phyloP scores from a whole-genome alignment of 2,797 vertebrate species.

The Octomys mimax region DNA sequence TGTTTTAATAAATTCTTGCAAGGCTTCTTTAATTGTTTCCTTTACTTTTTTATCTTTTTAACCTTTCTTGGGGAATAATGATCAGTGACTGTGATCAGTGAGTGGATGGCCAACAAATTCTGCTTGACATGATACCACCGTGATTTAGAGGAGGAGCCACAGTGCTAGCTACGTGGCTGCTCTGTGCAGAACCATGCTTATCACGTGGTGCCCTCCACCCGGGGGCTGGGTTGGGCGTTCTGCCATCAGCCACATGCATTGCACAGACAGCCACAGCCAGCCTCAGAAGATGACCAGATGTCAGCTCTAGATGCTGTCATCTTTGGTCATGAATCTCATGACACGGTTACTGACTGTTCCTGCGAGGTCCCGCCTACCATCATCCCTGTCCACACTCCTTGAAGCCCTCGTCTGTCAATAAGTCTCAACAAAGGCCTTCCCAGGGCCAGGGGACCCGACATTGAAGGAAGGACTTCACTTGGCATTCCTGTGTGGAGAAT shows the following conservation, averaged over 20 bases:
- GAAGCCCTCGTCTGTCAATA: conserved; percentile 43
- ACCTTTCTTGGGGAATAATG: conserved; percentile 63
- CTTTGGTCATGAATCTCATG: neutral
- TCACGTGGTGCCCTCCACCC: rapidly evolving
- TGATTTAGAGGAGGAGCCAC: neutral
- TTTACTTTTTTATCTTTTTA: conserved; percentile 18
- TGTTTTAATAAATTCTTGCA: conserved; percentile 73
- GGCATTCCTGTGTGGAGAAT: conserved; percentile 66
- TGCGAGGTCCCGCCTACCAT: neutral
- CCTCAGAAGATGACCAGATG: neutral
- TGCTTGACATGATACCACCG: conserved; percentile 59
- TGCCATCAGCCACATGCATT: neutral
- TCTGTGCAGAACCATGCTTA: neutral
- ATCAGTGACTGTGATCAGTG: conserved; percentile 72
- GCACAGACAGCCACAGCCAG: neutral
- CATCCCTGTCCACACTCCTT: neutral
- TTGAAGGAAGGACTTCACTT: conserved; percentile 50
- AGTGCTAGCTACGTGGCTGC: neutral
- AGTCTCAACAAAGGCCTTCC: conserved; percentile 50
- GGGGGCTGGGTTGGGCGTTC: neutral
- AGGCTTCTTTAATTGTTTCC: conserved; percentile 77
- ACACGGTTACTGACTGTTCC: neutral
- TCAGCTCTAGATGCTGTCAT: neutral
- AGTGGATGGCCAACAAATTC: conserved; percentile 73
- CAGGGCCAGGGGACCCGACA: neutral